A percentile compares a stretch with the other conserved stretches of the same genome.
Conservation (phyloP, 2,888 invertebrate species). For the Agonopterix alstromeriana region DNA sequence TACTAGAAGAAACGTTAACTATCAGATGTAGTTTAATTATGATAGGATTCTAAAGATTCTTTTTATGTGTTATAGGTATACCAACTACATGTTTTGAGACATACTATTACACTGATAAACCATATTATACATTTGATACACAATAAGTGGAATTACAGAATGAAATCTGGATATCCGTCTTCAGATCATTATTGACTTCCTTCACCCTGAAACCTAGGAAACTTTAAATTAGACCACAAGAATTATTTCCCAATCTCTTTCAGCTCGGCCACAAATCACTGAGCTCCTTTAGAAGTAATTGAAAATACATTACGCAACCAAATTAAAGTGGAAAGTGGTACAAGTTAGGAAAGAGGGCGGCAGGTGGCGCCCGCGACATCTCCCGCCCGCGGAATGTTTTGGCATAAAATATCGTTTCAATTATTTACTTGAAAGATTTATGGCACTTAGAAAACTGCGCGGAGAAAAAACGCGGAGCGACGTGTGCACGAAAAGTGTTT, state of each 20-base stretch:
- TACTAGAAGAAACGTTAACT: too few species aligned
- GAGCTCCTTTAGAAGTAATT: slow-evolving; percentile 70
- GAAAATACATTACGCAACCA: slow-evolving; percentile 77
- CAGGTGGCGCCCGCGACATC: slow-evolving; percentile 64
- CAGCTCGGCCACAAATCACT: slow-evolving; percentile 68
- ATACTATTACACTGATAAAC: neutral
- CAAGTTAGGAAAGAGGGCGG: slow-evolving; percentile 66
- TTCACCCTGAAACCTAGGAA: slow-evolving; percentile 23
- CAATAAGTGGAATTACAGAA: too few species aligned
- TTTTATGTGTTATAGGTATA: too few species aligned
- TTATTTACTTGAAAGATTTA: slow-evolving; percentile 77
- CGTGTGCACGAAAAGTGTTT: slow-evolving; percentile 76
- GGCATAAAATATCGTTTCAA: slow-evolving; percentile 79
- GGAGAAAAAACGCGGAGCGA: slow-evolving; percentile 71
- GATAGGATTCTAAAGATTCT: too few species aligned
- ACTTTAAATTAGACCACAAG: slow-evolving; percentile 61
- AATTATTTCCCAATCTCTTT: slow-evolving; percentile 64
- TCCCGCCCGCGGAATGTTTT: slow-evolving; percentile 73
- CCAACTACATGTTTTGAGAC: too few species aligned
- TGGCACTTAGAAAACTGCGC: slow-evolving; percentile 76
- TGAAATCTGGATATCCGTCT: too few species aligned
- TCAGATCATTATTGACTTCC: too few species aligned
- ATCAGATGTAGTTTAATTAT: too few species aligned
- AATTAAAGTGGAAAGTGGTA: slow-evolving; percentile 76
- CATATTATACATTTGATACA: too few species aligned